Evolutionary conservation across 2,113 vertebrate species (phyloP), one percentile per base, ranked within the genome.

Genomic region (Caretta caretta): DNA sequence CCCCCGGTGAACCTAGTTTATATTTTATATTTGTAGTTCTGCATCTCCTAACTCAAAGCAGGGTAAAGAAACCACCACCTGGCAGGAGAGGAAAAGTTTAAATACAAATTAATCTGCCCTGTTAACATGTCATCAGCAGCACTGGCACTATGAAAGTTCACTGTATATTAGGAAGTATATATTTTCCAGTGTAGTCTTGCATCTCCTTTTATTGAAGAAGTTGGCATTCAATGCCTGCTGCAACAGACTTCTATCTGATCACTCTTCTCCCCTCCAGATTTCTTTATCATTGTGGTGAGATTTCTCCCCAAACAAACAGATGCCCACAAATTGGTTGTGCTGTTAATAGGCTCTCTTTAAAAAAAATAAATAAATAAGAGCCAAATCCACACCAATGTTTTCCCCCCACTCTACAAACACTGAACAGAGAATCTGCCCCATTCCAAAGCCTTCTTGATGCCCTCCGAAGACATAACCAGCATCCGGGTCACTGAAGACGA

Each of bases 11-110:
- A 42, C 42, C 42, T 42, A 42, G 42, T 42, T 42, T 42, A 42
- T 92, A 93, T 96, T 96, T 97, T 96, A 86, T 94, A 96, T 90
- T 54, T 90, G 78, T 89, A 94, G 53, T 65, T 92, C 92, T 31
- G 31, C n/a, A 81, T 80, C 92, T 96, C 95, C 80, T 42, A 59
- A 79, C 78, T 93, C 31, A 14, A 88, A 91, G 84, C 27, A 90
- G 88, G 50, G 9, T 4, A 84, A 93, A 84, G 46, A 38, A 95
- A 48, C 79, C 42, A 78, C 49, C 80, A 80, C 86, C 13, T 20
- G 1, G 10, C 69, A 94, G n/a, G 20, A 57, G 62, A 92, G 88
- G 48, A 54, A 56, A 95, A 89, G 65, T 87, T 94, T 46, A 86
- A 91, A 92, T 83, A 86, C 65, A 90, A 94, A 94, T 92, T 80